Base-by-base conservation (phyloP, 2,888 invertebrate genomes). In the Mythimna albipuncta region DNA sequence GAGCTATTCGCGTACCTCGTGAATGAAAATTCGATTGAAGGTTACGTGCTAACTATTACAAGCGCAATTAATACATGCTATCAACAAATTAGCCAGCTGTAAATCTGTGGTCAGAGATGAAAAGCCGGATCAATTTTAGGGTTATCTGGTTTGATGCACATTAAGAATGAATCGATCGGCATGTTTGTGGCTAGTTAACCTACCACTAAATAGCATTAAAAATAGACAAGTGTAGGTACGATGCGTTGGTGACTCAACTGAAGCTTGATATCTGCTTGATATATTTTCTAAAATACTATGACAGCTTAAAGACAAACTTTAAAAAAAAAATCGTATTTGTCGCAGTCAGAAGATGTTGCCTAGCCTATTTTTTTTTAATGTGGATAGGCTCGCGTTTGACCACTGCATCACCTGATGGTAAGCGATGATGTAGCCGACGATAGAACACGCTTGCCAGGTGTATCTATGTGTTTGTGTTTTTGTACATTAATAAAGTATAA, bases 21-120 rank as follows among this genome's bases (percentile, higher is more conserved):
- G 75, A 81, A 84, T 85, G 84, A 74, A 77, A 81, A 79, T 75
- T 80, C 68, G 59, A 79, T 74, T 76, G 69, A 79, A 77, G 66
- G 72, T 85, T 75, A 79, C 77, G 75, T 68, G 62, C 66, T 57
- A 72, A 79, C 72, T 64, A 72, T 79, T 77, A 77, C 54, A 79
- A 76, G 77, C 64, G 67, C 70, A 74, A 79, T 70, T 72, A 70
- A 69, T 74, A 69, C 52, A 67, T 74, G 65, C 57, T 64, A 59
- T 78, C 69, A 75, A 77, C 64, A 81, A 41, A 70, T 69, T 59
- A 13, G n/a, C 21, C 69, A 64, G 57, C 55, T 66, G 65, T 57
- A 38, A 70, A 62, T 5, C 54, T 62, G 70, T 68, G 62, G 68
- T 47, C 16, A 59, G 32, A 70, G 50, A 64, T 77, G 50, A 71